A percentile compares a stretch with the other conserved stretches of the same genome.
These are phyloP conservation scores for Torymus texanus DNA, from an alignment of 2,888 invertebrate species.

Conservation along the genomic window DNA sequence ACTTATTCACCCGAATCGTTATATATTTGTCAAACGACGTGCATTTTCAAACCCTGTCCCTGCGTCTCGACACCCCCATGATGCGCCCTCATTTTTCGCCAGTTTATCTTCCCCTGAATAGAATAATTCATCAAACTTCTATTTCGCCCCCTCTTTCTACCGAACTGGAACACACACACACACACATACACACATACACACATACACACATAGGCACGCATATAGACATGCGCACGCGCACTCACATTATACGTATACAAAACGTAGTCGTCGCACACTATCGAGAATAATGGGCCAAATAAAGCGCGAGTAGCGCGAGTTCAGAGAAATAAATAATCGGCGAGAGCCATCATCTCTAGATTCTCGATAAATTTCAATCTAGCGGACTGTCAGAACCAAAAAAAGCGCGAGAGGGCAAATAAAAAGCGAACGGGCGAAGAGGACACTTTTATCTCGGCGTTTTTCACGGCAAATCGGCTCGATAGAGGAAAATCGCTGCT, in stretches of 20 bases:
- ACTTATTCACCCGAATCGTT: no score
- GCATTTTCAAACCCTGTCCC: background rate
- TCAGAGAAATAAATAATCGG: conserved; percentile 27
- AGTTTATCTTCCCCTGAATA: background rate
- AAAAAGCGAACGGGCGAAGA: background rate
- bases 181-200: no score
- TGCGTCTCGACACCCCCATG: background rate
- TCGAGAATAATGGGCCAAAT: conserved; percentile 11
- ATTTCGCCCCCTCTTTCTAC: background rate
- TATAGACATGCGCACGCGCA: no score
- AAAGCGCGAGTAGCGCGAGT: conserved; percentile 1
- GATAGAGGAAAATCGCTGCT: conserved; percentile 37
- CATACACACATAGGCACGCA: no score
- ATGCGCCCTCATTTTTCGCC: background rate
- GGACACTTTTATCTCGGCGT: conserved; percentile 34
- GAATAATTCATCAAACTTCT: conserved; percentile 26
- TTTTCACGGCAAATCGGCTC: conserved; percentile 45
- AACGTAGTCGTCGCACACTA: background rate
- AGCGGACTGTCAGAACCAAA: background rate
- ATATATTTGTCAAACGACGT: background rate
- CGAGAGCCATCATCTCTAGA: background rate
- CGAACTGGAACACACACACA: no score
- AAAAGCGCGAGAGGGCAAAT: conserved; percentile 1
- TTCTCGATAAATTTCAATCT: conserved; percentile 43
- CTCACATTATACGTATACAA: no score